phyloP scores from a whole-genome alignment of 1,140 invertebrate genomes.

The Scaptodrosophila lebanonensis region DNA sequence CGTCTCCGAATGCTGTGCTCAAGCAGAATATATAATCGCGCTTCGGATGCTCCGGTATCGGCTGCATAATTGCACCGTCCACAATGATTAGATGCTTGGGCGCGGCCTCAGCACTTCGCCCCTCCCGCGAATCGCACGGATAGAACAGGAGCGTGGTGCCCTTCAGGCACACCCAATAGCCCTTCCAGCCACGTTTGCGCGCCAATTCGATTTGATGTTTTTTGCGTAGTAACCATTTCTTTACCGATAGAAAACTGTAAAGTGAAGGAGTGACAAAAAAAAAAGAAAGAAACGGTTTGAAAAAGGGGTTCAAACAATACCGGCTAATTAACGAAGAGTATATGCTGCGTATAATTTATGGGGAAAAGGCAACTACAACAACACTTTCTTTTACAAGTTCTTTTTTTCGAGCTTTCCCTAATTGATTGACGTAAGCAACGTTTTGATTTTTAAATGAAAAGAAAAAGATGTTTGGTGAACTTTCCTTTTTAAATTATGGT shows the following conservation, averaged over 20 bases:
- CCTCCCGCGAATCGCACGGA: conserved; percentile 95
- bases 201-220: conserved; percentile 98
- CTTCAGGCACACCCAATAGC: conserved; percentile 98
- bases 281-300: conserved; percentile 24
- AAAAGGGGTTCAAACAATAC: conserved; percentile 7
- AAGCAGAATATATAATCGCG: conserved; percentile 98
- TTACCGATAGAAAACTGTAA: conserved; percentile 95
- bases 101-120: conserved; percentile 91
- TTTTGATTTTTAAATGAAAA: no score
- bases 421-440: no score
- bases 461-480: no score
- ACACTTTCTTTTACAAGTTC: no score
- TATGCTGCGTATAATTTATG: neutral
- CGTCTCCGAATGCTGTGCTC: conserved; percentile 98
- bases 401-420: no score
- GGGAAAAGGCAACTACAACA: neutral
- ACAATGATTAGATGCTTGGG: conserved; percentile 97
- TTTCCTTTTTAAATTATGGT: no score
- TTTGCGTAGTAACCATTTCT: conserved; percentile 98
- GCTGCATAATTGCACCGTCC: conserved; percentile 98
- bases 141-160: conserved; percentile 98
- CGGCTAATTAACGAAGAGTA: neutral
- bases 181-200: conserved; percentile 96
- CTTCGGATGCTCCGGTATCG: conserved; percentile 98
- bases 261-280: conserved; percentile 25